These are phyloP conservation scores for Carassius gibelio DNA, from an alignment of 2,113 vertebrate genomes.

Conservation along the genomic window DNA sequence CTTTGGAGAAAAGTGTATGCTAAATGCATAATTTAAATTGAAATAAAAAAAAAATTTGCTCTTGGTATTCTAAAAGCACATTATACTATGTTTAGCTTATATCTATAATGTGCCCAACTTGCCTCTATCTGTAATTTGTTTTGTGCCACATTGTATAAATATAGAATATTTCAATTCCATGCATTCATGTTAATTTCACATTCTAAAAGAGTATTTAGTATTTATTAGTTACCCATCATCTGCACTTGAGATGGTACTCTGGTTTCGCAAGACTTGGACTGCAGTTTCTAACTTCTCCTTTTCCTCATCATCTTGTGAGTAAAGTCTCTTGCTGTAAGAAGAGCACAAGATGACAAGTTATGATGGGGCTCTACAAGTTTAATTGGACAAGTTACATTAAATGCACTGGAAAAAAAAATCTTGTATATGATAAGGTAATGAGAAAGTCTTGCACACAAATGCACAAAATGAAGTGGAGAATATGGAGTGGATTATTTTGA, in stretches of 20 bases:
- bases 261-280: slow-evolving; percentile 73
- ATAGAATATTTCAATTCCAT: no score
- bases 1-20: no score
- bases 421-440: neutral
- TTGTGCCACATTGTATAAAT: no score
- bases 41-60: no score
- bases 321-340: slow-evolving; percentile 65
- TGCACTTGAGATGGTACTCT: slow-evolving; percentile 71
- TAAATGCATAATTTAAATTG: no score
- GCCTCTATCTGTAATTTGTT: no score
- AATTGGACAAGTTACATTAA: neutral
- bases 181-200: neutral
- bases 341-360: neutral
- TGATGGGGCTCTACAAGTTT: neutral
- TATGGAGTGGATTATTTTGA: slow-evolving; percentile 26
- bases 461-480: slow-evolving; percentile 14
- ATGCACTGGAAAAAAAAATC: neutral
- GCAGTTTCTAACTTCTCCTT: slow-evolving; percentile 67
- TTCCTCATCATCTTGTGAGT: slow-evolving; percentile 75
- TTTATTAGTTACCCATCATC: slow-evolving; percentile 73
- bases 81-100: no score
- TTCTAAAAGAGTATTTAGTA: neutral
- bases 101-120: no score
- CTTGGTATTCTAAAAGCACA: no score
- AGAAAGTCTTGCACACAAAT: neutral